Conservation (phyloP, 2,113 vertebrate species). For the Lepus americanus region DNA sequence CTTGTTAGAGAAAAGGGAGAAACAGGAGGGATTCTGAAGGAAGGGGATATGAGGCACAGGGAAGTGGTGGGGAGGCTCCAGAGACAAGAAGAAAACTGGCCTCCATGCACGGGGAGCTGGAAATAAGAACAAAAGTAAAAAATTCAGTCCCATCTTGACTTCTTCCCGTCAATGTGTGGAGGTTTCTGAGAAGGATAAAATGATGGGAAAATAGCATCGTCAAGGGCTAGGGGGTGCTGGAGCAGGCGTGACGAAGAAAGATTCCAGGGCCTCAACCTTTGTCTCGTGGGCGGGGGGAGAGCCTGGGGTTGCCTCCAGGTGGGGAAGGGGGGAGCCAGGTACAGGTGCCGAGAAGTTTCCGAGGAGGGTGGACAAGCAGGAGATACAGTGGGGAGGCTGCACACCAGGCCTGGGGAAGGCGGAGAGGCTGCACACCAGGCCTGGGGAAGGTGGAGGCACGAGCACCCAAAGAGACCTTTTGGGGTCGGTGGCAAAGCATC, state of each 20-base stretch:
- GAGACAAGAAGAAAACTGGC: neutral
- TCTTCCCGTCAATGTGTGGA: neutral
- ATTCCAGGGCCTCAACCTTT: neutral
- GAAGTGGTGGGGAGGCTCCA: neutral
- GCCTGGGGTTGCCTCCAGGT: neutral
- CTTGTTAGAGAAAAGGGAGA: neutral
- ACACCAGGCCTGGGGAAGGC: neutral
- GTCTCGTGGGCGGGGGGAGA: neutral
- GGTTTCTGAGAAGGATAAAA: neutral
- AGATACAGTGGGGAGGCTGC: neutral
- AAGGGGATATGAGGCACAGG: neutral
- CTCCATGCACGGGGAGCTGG: neutral
- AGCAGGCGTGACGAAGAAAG: neutral
- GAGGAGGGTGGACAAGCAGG: neutral
- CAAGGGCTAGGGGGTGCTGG: neutral
- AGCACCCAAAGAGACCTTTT: neutral
- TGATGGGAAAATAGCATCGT: neutral
- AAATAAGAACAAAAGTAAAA: neutral
- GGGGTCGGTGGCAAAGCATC: too few species aligned
- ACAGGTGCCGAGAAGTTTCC: accelerated
- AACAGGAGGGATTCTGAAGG: neutral
- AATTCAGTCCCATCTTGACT: neutral
- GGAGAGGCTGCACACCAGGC: neutral
- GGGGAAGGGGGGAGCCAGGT: neutral
- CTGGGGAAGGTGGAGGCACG: neutral